These are phyloP conservation scores for Arbacia lixula DNA, from an alignment of 53 echinoderm and acorn worm species.

Conservation along the genomic window DNA sequence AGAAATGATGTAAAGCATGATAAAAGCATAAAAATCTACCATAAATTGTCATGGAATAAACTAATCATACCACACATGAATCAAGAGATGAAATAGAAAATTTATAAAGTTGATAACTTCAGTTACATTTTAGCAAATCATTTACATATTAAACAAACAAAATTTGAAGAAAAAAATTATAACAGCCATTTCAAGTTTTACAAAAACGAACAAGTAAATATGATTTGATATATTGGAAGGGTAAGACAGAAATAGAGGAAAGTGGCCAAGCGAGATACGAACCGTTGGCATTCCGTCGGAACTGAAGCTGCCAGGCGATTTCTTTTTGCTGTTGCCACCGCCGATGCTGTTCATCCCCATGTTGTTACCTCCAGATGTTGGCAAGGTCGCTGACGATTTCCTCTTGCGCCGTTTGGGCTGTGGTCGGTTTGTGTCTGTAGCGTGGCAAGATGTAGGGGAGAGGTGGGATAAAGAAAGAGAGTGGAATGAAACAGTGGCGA, in stretches of 20 bases:
- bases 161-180: too few species aligned
- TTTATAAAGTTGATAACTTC: too few species aligned
- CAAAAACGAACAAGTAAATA: not conserved
- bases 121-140: too few species aligned
- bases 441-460: not conserved
- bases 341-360: constrained; percentile 63
- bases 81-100: too few species aligned
- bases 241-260: constrained; percentile 19
- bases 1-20: too few species aligned
- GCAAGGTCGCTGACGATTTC: constrained; percentile 75
- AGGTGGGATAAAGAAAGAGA: not conserved
- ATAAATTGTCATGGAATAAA: too few species aligned
- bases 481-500: not conserved
- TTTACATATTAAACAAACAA: too few species aligned
- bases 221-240: constrained; percentile 8
- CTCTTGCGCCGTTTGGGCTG: constrained; percentile 81
- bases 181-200: too few species aligned
- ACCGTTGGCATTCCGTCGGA: constrained; percentile 94
- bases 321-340: constrained; percentile 86
- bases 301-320: constrained; percentile 81
- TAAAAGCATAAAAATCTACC: too few species aligned
- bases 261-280: constrained; percentile 23
- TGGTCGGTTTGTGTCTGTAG: constrained; percentile 82
- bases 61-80: too few species aligned
- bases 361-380: constrained; percentile 60